Evolutionary conservation across 53 echinoderm and acorn worm genomes (phyloP), one percentile per base, ranked within the genome.

Genomic region (Paelopatides confundens): DNA sequence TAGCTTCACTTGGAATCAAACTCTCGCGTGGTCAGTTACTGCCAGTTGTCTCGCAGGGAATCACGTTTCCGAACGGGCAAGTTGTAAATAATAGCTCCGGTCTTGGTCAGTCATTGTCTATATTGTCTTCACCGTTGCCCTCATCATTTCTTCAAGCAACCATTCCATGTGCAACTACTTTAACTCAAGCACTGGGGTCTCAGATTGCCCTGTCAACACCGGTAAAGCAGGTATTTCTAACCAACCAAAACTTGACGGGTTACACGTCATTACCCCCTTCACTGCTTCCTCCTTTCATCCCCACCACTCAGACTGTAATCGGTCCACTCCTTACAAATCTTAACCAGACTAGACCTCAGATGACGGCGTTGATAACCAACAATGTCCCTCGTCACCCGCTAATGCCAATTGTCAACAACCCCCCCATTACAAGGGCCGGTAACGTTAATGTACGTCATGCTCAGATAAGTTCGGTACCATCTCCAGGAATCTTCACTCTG

Each of bases 191-290:
- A 21, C 13, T 78, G 29, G 47, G 24, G 52, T 32, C 78, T 32
- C 78, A 51, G 3, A 78, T 78, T 31, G 28, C 78, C 28, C 52
- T 78, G 2, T 50, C 78, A 3, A 52, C 78, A 32, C 78, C 78
- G 6, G 53, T 78, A 27, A 78, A 49, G 78, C 78, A 78, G 17
- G 78, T 78, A 27, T 78, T 78, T 11, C 78, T 78, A 10, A 78
- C 78, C 24, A 28, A 51, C 53, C 35, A 0, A 8, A 78, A 52
- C 53, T 30, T 78, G 11, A 31, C 78, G 11, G 78, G 78, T 29
- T 78, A 78, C 47, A 48, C 78, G 8, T 50, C 78, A 28, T 43
- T 78, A 11, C 51, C 51, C 32, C 51, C 51, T 32, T 52, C 53
- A 21, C 17, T 52, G 32, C 31, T 52, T 51, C 3, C 49, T 30